Evolutionary conservation across 2,888 invertebrate species (phyloP).

Genomic region (Pseudococcus longispinus): DNA sequence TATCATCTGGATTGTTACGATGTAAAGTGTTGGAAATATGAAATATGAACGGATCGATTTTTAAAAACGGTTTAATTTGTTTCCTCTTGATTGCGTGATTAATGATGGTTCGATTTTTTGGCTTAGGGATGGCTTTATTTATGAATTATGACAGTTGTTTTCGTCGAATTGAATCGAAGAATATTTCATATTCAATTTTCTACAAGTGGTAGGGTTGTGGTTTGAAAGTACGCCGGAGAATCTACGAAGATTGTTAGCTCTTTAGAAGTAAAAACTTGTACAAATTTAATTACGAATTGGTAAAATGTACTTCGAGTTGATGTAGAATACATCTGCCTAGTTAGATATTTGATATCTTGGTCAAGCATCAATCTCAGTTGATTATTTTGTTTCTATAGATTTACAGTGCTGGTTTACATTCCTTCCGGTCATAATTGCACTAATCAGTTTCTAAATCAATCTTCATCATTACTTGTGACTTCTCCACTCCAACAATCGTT

Average conservation of each 20-base stretch:
- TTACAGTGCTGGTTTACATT: no score
- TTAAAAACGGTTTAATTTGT: not conserved
- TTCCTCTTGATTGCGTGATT: not conserved
- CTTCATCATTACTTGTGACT: not conserved
- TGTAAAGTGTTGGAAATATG: not conserved
- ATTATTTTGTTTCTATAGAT: no score
- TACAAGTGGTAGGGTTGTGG: not conserved
- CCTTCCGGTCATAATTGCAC: no score
- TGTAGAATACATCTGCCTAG: no score
- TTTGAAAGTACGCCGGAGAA: no score
- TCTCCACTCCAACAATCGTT: not conserved
- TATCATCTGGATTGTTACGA: not conserved
- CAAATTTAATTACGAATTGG: no score
- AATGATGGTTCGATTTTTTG: not conserved
- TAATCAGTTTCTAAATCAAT: not conserved
- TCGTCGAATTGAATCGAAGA: not conserved
- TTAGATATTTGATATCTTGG: no score
- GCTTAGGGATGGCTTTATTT: not conserved
- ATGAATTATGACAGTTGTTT: slow-evolving; percentile 7
- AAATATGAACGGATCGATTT: not conserved
- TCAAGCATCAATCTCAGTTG: no score
- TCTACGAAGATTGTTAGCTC: no score
- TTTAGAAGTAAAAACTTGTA: no score
- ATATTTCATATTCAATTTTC: not conserved
- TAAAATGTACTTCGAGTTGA: no score